Conservation (phyloP, 2,888 invertebrate genomes). For the Phyto melanocephala region DNA sequence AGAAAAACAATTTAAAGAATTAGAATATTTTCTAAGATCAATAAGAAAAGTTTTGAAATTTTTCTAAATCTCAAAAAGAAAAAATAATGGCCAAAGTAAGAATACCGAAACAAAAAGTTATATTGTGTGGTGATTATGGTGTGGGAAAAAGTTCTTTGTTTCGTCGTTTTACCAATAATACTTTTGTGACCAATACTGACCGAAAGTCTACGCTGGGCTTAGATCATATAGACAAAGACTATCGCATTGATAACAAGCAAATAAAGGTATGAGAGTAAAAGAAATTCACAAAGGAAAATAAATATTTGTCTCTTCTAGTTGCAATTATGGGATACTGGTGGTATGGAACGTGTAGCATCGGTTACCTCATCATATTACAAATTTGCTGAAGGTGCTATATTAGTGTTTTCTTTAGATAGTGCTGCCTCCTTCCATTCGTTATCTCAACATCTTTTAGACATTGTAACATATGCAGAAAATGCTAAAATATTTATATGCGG, state of each 20-base stretch:
- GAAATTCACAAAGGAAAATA: not conserved
- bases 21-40: slow-evolving; percentile 16
- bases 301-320: slow-evolving; percentile 81
- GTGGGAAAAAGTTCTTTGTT: slow-evolving; percentile 97
- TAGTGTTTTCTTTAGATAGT: slow-evolving; percentile 94
- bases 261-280: slow-evolving; percentile 70
- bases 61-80: not conserved
- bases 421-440: slow-evolving; percentile 94
- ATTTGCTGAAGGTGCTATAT: slow-evolving; percentile 95
- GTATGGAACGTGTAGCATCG: slow-evolving; percentile 97
- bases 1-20: not conserved
- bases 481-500: slow-evolving; percentile 97
- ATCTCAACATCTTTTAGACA: slow-evolving; percentile 94
- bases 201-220: slow-evolving; percentile 93
- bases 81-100: slow-evolving; percentile 87
- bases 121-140: slow-evolving; percentile 96
- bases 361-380: slow-evolving; percentile 97
- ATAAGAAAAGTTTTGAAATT: not conserved
- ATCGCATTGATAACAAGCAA: slow-evolving; percentile 85
- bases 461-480: slow-evolving; percentile 95
- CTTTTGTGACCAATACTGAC: slow-evolving; percentile 85
- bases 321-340: slow-evolving; percentile 97
- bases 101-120: slow-evolving; percentile 93
- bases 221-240: slow-evolving; percentile 93
- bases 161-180: slow-evolving; percentile 88